phyloP scores from a whole-genome alignment of 2,888 invertebrate species.

The Lithophane semibrunnea region DNA sequence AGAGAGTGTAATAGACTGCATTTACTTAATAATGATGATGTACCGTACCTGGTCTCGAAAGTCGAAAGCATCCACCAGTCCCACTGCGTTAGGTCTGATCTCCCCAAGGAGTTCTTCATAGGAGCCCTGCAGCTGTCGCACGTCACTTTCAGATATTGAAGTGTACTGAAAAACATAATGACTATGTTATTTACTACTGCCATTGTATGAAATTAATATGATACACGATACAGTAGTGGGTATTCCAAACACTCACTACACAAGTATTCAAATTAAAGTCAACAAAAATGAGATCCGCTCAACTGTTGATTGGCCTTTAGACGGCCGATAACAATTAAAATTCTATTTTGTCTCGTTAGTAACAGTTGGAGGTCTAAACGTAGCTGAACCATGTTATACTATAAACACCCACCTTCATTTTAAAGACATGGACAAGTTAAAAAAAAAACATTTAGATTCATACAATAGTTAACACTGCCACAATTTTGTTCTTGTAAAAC shows the following conservation, averaged over 20 bases:
- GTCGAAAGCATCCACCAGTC: conserved; percentile 97
- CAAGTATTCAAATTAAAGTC: not conserved
- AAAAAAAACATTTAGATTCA: too few species aligned
- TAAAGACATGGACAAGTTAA: too few species aligned
- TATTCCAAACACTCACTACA: not conserved
- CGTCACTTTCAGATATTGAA: conserved; percentile 85
- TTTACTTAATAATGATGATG: not conserved
- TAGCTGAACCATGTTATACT: not conserved
- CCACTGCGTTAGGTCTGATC: conserved; percentile 96
- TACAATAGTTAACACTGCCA: not conserved
- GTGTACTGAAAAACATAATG: conserved; percentile 90
- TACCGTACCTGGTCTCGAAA: conserved; percentile 92
- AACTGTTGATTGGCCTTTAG: too few species aligned
- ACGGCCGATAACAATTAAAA: too few species aligned
- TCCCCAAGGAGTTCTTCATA: conserved; percentile 92
- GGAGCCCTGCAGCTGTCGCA: conserved; percentile 91
- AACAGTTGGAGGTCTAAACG: too few species aligned
- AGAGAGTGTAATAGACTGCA: not conserved
- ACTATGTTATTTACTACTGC: not conserved
- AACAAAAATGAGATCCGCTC: too few species aligned
- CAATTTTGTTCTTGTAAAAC: not conserved
- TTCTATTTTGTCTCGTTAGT: too few species aligned
- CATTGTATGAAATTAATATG: not conserved
- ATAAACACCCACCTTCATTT: not conserved
- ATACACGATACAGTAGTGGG: not conserved